These are phyloP conservation scores for Sterna hirundo DNA, from an alignment of 2,113 vertebrate species.

Conservation along the genomic window DNA sequence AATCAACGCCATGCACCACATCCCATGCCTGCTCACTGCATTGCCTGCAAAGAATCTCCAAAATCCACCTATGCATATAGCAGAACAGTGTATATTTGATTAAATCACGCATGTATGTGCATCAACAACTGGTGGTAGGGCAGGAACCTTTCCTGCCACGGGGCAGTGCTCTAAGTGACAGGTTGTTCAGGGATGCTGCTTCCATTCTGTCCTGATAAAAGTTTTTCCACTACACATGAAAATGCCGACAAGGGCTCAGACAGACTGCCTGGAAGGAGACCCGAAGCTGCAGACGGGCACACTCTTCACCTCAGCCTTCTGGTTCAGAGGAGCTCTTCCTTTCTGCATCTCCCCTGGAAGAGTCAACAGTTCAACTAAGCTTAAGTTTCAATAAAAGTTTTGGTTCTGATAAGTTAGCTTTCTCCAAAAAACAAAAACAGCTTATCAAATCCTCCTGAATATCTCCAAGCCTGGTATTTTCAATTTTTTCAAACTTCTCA, in stretches of 20 bases:
- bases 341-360: background rate
- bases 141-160: background rate
- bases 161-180: background rate
- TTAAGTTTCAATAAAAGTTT: background rate
- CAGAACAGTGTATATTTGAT: background rate
- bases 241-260: background rate
- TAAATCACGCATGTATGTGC: accelerated
- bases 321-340: background rate
- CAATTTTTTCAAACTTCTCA: background rate
- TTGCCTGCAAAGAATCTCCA: background rate
- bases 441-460: background rate
- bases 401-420: background rate
- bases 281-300: background rate
- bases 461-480: background rate
- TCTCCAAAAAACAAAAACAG: background rate
- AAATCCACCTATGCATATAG: accelerated
- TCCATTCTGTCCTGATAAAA: background rate
- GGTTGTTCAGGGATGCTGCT: background rate
- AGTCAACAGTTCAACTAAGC: background rate
- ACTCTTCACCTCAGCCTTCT: background rate
- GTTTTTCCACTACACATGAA: background rate
- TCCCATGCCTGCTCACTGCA: background rate
- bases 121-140: background rate
- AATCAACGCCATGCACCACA: accelerated
- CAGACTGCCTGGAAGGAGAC: background rate